phyloP scores from a whole-genome alignment of 2,113 vertebrate genomes.

The Heterocephalus glaber region DNA sequence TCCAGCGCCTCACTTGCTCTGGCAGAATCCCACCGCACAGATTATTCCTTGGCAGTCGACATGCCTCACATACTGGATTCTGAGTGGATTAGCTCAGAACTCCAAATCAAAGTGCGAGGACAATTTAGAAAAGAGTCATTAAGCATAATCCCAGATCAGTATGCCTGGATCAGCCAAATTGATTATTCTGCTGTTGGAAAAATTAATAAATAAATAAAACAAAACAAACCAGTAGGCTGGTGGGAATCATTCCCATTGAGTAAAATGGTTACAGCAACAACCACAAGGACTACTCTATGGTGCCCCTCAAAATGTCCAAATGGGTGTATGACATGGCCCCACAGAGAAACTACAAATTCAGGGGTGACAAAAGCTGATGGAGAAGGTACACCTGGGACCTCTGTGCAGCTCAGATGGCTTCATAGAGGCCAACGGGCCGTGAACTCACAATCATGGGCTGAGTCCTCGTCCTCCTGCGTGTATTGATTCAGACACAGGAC shows the following conservation, averaged over 20 bases:
- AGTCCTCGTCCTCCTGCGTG: background rate
- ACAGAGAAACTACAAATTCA: background rate
- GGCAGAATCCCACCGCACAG: background rate
- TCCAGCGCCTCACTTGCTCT: background rate
- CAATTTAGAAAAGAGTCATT: slow-evolving; percentile 41
- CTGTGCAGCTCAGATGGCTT: background rate
- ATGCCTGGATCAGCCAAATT: background rate
- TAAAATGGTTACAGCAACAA: background rate
- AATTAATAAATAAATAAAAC: background rate
- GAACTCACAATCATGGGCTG: background rate
- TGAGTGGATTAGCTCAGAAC: slow-evolving; percentile 19
- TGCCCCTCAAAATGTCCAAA: background rate
- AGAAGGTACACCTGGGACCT: background rate
- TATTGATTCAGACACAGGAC: slow-evolving; percentile 32
- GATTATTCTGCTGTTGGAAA: background rate
- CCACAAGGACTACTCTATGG: background rate
- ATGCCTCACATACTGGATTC: background rate
- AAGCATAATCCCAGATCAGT: slow-evolving; percentile 41
- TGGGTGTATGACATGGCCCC: rapidly evolving
- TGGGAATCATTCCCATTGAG: background rate
- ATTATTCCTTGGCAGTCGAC: background rate
- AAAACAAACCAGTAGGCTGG: background rate
- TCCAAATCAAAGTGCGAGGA: background rate
- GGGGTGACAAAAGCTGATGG: background rate
- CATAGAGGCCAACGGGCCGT: background rate